A percentile compares a stretch with the other conserved stretches of the same genome.
phyloP scores from a whole-genome alignment of 2,888 invertebrate genomes.

The Phasia obesa region DNA sequence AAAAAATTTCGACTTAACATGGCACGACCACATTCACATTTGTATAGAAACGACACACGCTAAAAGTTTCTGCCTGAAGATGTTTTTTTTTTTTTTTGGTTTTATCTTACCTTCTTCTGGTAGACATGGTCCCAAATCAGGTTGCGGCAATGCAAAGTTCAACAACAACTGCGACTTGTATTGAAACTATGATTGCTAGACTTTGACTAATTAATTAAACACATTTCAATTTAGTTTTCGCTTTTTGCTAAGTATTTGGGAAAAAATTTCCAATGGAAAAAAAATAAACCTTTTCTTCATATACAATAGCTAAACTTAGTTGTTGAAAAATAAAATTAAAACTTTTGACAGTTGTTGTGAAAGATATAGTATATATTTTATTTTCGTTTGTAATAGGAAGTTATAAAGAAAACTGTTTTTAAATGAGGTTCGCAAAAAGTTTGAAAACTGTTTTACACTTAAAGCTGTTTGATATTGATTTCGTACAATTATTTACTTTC shows the following conservation, averaged over 20 bases:
- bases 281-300: slow-evolving; percentile 1
- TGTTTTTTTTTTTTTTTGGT: background rate
- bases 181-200: slow-evolving; percentile 59
- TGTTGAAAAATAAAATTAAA: slow-evolving; percentile 44
- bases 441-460: background rate
- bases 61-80: slow-evolving; percentile 30
- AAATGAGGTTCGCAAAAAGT: background rate
- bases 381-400: slow-evolving; percentile 4
- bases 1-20: background rate
- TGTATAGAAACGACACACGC: background rate
- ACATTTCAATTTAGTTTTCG: slow-evolving; percentile 67
- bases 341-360: slow-evolving; percentile 51
- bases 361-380: background rate
- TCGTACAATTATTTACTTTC: too few species aligned
- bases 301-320: too few species aligned
- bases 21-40: background rate
- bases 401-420: background rate
- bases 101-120: slow-evolving; percentile 20
- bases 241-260: slow-evolving; percentile 25
- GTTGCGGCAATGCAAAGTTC: slow-evolving; percentile 67
- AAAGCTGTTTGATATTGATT: too few species aligned
- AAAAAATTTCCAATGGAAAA: background rate
- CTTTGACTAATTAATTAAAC: slow-evolving; percentile 73
- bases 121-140: slow-evolving; percentile 66
- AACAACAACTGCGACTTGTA: slow-evolving; percentile 63